These are phyloP conservation scores for Rhabdomys pumilio DNA, from an alignment of 2,797 vertebrate species.

Conservation along the genomic window DNA sequence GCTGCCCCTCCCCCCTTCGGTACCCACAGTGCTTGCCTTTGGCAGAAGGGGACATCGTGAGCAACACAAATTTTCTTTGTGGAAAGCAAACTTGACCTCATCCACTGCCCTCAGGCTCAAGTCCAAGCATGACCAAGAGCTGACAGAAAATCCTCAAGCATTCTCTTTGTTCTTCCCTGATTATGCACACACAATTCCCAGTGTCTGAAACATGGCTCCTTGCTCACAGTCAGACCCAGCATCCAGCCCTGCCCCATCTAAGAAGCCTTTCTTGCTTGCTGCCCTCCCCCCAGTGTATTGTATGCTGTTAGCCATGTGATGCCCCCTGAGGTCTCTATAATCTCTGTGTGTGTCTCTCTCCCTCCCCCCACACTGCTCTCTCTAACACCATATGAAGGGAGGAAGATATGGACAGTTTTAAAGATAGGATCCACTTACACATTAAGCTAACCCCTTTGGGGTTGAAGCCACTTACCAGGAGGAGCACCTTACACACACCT, in stretches of 20 bases:
- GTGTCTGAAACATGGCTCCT: background rate
- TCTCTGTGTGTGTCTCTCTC: background rate
- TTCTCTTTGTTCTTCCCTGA: background rate
- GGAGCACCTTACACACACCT: background rate
- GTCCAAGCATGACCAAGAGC: background rate
- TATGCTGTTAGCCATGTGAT: background rate
- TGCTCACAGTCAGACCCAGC: background rate
- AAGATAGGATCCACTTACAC: background rate
- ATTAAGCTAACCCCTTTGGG: background rate
- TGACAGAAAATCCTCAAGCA: background rate
- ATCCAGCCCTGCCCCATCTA: background rate
- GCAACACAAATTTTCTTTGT: background rate
- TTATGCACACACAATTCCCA: background rate
- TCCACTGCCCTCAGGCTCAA: background rate
- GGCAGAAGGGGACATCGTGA: background rate
- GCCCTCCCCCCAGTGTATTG: background rate
- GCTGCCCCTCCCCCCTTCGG: background rate
- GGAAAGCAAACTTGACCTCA: slow-evolving; percentile 1
- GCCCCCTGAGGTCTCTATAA: background rate
- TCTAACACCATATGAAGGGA: background rate
- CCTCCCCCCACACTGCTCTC: background rate
- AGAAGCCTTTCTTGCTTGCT: slow-evolving; percentile 29
- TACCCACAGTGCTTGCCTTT: background rate
- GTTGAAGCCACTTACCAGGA: background rate
- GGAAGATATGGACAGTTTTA: background rate